Evolutionary conservation across 2,797 vertebrate species (phyloP), one percentile per base, ranked within the genome.

Genomic region (Micromesistius poutassou): DNA sequence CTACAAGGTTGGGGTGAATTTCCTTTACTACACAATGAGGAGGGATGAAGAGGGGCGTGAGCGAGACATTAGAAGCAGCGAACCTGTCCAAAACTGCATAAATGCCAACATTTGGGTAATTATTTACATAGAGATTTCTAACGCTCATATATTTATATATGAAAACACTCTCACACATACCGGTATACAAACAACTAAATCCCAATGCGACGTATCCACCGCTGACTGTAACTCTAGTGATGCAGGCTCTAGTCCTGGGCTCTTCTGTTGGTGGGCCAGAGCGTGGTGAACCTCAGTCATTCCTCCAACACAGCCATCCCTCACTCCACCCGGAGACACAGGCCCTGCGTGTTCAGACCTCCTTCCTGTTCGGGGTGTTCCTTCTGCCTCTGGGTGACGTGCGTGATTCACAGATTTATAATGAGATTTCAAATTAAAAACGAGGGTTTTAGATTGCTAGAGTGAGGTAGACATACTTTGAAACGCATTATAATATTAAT

Each of bases 381-480:
- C 38, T 75, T 46, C 72, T 81, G 87, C 80, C 84, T 87, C 79
- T 83, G 78, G 80, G 85, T 87, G 84, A 81, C 86, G 88, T 79
- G 84, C 88, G 91, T 84, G 84, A 35, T 35, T 35, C 84, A 86
- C 83, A 90, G 85, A 85, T 86, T 33, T 36, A 87, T 91, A 83
- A 87, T 85, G 86, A 86, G 72, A 91, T 89, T 80, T 77, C 71
- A 77, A 72, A 81, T 71, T 80, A 78, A 87, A 86, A 86, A 85
- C 80, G 88, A 86, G 78, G 76, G 81, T 90, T 89, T 90, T 85
- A 91, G 88, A 91, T 89, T 84, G 86, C 87, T 92, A 88, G 89
- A 89, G 90, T 94, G 93, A 94, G 94, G 94, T 94, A 94, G 94
- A 94, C 91, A 93, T 89, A 93, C 90, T 91, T 93, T 90, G 82